phyloP scores from a whole-genome alignment of 2,888 invertebrate species.

The Octonoba sinensis region DNA sequence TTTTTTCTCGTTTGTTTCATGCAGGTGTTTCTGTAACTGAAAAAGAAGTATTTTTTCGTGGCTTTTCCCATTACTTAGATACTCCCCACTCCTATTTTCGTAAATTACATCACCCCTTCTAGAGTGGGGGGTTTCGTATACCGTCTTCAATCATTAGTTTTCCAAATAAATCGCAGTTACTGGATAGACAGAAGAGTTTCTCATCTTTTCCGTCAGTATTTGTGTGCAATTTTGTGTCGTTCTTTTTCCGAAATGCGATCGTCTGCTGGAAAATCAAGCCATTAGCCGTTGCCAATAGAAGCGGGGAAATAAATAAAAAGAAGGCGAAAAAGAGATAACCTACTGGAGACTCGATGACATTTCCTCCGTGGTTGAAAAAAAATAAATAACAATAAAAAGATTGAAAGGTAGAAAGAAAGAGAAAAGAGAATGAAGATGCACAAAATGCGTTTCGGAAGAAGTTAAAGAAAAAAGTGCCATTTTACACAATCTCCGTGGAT shows the following conservation, averaged over 20 bases:
- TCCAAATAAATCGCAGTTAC: constrained; percentile 59
- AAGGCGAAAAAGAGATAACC: constrained; percentile 42
- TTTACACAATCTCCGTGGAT: constrained; percentile 55
- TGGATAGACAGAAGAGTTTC: constrained; percentile 20
- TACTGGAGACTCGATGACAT: constrained; percentile 52
- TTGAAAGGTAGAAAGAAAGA: constrained; percentile 14
- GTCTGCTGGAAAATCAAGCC: constrained; percentile 54
- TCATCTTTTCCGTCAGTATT: constrained; percentile 41
- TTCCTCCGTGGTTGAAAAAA: constrained; percentile 16
- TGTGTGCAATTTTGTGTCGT: constrained; percentile 41
- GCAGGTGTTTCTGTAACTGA: constrained; percentile 40
- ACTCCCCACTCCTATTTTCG: constrained; percentile 10
- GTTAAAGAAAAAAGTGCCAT: constrained; percentile 25
- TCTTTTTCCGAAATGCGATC: constrained; percentile 46
- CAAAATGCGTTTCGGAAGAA: constrained; percentile 17
- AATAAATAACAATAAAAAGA: constrained; percentile 17
- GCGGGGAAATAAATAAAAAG: constrained; percentile 50
- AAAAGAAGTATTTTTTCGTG: constrained; percentile 24
- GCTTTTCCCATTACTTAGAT: constrained; percentile 40
- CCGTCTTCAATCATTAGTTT: constrained; percentile 53
- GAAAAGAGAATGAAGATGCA: neutral
- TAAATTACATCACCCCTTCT: constrained; percentile 25
- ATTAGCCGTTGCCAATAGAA: constrained; percentile 58
- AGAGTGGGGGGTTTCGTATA: constrained; percentile 10
- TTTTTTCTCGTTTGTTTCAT: constrained; percentile 13